Conservation (phyloP, 2,113 vertebrate species). For the Larimichthys crocea region DNA sequence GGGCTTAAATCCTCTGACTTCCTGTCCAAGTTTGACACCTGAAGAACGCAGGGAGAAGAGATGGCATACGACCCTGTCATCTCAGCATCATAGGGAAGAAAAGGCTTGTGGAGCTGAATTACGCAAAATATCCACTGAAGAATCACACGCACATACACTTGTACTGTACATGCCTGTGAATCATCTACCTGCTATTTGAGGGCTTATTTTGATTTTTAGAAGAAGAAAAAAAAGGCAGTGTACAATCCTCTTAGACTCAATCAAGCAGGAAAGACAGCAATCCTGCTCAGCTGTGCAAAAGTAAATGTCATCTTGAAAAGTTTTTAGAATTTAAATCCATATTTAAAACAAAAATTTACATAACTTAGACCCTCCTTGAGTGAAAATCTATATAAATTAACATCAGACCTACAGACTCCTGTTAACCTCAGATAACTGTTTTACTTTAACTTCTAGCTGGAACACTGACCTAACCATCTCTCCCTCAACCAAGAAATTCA, state of each 20-base stretch:
- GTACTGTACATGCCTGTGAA: slow-evolving; percentile 33
- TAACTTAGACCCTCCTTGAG: too few species aligned
- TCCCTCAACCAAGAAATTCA: too few species aligned
- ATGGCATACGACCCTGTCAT: slow-evolving; percentile 70
- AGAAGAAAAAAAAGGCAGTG: background rate
- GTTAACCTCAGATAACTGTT: too few species aligned
- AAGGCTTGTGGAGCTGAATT: slow-evolving; percentile 25
- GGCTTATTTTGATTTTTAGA: slow-evolving; percentile 26
- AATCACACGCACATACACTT: slow-evolving; percentile 6
- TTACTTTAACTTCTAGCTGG: too few species aligned
- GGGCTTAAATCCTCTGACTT: slow-evolving; percentile 71
- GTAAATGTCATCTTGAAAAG: slow-evolving; percentile 20
- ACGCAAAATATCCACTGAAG: slow-evolving; percentile 49
- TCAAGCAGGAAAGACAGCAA: slow-evolving; percentile 18
- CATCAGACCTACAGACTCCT: too few species aligned
- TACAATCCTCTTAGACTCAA: slow-evolving; percentile 39
- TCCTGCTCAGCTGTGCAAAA: slow-evolving; percentile 1
- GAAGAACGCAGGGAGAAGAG: slow-evolving; percentile 52
- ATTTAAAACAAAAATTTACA: too few species aligned
- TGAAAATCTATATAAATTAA: too few species aligned
- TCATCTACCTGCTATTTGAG: slow-evolving; percentile 28
- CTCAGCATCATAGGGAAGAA: slow-evolving; percentile 38
- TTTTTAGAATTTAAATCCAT: too few species aligned
- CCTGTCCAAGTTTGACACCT: slow-evolving; percentile 73
- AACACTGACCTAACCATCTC: too few species aligned